A percentile compares a stretch with the other conserved stretches of the same genome.
Evolutionary conservation across 2,888 invertebrate genomes (phyloP).

Genomic region (Tetheella fluctuosa): DNA sequence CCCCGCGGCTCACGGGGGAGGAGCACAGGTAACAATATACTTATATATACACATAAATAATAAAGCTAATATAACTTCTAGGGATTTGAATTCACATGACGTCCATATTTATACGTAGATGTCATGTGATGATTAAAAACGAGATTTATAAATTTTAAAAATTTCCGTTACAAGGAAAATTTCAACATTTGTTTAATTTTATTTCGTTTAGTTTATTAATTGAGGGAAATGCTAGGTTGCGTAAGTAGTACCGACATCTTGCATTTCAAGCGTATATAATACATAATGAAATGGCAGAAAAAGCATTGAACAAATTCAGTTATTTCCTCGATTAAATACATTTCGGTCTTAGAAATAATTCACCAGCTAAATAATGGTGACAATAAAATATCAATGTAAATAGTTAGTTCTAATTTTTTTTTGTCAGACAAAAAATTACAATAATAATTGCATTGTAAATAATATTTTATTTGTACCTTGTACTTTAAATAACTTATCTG

Average conservation of each 20-base stretch:
- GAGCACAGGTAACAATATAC: constrained; percentile 47
- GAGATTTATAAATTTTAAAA: neutral
- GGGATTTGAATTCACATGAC: constrained; percentile 44
- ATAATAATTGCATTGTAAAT: constrained; percentile 60
- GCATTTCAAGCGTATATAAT: neutral
- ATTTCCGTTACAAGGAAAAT: constrained; percentile 20
- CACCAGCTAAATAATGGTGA: constrained; percentile 78
- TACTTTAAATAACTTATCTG: constrained; percentile 36
- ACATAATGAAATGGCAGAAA: neutral
- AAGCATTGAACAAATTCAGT: neutral
- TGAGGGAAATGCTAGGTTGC: neutral
- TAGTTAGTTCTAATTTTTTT: constrained; percentile 71
- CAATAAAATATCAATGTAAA: constrained; percentile 82
- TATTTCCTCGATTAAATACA: constrained; percentile 3
- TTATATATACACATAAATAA: constrained; percentile 38
- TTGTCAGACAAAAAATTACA: constrained; percentile 46
- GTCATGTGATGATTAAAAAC: neutral
- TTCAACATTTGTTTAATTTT: constrained; percentile 18
- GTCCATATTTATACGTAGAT: constrained; percentile 26
- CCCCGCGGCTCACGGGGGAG: constrained; percentile 62
- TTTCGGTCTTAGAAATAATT: constrained; percentile 52
- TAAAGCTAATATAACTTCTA: constrained; percentile 19
- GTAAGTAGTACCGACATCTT: neutral
- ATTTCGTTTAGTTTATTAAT: neutral
- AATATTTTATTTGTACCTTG: constrained; percentile 55